Base-by-base conservation (phyloP, 2,888 invertebrate species). In the Taenaris catops region DNA sequence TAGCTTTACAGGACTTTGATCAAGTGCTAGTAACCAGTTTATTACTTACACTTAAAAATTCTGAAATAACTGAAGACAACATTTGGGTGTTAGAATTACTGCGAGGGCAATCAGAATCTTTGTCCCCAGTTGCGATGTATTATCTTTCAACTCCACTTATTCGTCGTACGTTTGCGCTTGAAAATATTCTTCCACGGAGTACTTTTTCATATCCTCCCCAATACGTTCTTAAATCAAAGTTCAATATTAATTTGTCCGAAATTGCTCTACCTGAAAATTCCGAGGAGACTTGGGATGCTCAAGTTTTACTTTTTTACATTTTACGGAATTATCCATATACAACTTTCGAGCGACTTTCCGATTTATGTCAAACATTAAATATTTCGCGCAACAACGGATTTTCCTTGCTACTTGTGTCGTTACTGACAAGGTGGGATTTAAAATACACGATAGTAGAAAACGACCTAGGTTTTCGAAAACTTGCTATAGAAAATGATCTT, bases 201-300 rank as follows among this genome's bases (percentile, higher is more conserved):
- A 46, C 63, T 33, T 53, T 66, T 20, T 54, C 73, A 1, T 79
- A 68, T 49, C 73, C 80, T 25, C 83, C 84, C 21, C 75, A 78
- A 39, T 68, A 76, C 40, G 59, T 79, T 26, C 58, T 86, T 3
- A 80, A 80, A 53, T 58, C 63, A 1, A 84, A 80, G 55, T 86
- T 80, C 45, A 78, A 80, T 48, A 78, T 86, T 7, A 74, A 79
- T 55, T 60, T 84, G 37, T 61, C 72, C 8, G 81, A 84, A 44
- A 63, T 86, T 38, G 64, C 73, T 33, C 55, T 83, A 25, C 72
- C 80, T n/a, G 83, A 81, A 51, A 69, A 63, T 42, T 72, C 66
- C 18, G 86, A 84, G 59, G 80, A 81, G 59, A 84, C 84, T 8
- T 83, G 80, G 81, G 81, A 86, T 61, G 73, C 69, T 0, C 83